phyloP scores from a whole-genome alignment of 2,797 vertebrate genomes.

The Helarctos malayanus region DNA sequence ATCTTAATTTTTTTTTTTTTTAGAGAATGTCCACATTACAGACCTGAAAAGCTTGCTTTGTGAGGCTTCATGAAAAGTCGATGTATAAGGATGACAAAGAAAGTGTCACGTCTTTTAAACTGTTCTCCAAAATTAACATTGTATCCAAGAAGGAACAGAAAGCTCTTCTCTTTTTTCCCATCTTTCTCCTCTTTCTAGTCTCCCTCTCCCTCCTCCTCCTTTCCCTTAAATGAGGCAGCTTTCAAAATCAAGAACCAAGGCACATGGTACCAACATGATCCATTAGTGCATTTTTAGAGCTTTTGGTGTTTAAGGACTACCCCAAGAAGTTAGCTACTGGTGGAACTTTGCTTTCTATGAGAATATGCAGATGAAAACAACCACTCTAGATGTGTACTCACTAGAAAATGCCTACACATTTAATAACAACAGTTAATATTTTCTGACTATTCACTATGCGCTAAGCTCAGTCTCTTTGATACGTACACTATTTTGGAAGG shows the following conservation, averaged over 20 bases:
- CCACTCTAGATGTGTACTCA: neutral
- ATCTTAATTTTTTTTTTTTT: slow-evolving; percentile 12
- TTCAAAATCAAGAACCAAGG: neutral
- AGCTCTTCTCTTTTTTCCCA: neutral
- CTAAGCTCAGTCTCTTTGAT: neutral
- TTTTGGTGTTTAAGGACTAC: neutral
- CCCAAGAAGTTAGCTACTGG: neutral
- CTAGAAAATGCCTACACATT: neutral
- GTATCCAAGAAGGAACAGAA: neutral
- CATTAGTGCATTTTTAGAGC: neutral
- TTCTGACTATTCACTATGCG: neutral
- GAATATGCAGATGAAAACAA: neutral
- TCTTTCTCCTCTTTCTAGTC: neutral
- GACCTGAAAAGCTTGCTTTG: neutral
- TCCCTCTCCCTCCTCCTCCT: neutral
- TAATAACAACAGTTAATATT: neutral
- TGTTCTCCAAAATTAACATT: neutral
- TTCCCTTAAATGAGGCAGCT: neutral
- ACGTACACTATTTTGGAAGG: neutral
- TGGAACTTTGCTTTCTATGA: neutral
- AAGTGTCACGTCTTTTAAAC: neutral
- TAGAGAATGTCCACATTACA: neutral
- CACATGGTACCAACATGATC: neutral
- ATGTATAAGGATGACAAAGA: neutral
- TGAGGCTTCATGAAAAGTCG: neutral